These are phyloP conservation scores for Hiodon alosoides DNA, from an alignment of 2,113 vertebrate genomes.

Conservation along the genomic window DNA sequence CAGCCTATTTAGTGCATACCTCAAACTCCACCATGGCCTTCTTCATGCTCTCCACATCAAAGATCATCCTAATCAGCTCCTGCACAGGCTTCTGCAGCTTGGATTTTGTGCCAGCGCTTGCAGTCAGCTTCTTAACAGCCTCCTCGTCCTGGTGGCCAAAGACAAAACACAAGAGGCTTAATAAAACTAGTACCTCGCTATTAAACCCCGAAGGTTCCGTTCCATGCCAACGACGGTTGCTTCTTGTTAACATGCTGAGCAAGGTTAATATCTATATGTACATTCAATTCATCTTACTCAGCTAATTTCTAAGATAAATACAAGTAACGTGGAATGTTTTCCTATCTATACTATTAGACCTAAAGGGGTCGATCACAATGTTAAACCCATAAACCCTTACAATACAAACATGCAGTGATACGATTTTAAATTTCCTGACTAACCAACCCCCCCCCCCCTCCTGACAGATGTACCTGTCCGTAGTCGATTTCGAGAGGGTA, in stretches of 20 bases:
- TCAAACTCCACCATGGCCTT: slow-evolving; percentile 99
- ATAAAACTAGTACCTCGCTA: too few relatives aligned
- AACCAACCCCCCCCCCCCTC: too few relatives aligned
- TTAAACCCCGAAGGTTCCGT: too few relatives aligned
- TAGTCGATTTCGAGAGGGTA: slow-evolving; percentile 97
- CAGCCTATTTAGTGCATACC: slow-evolving; percentile 50
- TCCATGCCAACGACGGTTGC: too few relatives aligned
- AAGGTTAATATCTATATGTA: too few relatives aligned
- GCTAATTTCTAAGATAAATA: too few relatives aligned
- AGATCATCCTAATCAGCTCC: slow-evolving; percentile 90
- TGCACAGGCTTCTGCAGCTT: slow-evolving; percentile 81
- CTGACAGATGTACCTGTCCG: slow-evolving; percentile 74
- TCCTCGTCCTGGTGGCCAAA: slow-evolving; percentile 78
- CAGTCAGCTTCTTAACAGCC: slow-evolving; percentile 84
- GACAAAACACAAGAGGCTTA: background rate
- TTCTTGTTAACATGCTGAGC: too few relatives aligned
- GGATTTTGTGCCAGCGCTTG: slow-evolving; percentile 80
- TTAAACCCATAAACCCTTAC: background rate
- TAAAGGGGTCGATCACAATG: background rate
- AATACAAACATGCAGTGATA: background rate
- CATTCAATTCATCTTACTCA: too few relatives aligned
- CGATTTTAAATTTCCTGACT: too few relatives aligned
- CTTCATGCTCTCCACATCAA: slow-evolving; percentile 98
- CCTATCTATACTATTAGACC: background rate
- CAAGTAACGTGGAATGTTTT: too few relatives aligned